phyloP scores from a whole-genome alignment of 2,797 vertebrate species.

The Lepilemur septentrionalis region DNA sequence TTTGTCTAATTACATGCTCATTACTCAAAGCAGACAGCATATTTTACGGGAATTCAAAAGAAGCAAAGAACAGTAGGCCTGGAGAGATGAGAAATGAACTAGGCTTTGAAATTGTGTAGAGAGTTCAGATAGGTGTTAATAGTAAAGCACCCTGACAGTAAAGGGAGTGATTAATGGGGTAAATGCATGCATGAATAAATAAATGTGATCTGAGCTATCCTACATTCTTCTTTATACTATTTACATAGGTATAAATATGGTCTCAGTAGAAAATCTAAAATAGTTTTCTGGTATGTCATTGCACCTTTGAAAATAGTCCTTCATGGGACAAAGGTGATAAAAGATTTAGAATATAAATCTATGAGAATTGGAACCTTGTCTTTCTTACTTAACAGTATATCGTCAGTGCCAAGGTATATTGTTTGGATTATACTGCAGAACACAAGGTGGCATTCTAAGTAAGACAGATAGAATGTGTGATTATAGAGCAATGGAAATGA shows the following conservation, averaged over 20 bases:
- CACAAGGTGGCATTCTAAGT: background rate
- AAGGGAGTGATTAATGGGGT: background rate
- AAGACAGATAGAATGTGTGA: background rate
- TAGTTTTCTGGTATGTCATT: background rate
- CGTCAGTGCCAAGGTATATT: background rate
- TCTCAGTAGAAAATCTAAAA: background rate
- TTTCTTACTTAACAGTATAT: background rate
- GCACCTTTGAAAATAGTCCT: background rate
- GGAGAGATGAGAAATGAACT: background rate
- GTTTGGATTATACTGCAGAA: background rate
- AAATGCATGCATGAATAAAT: background rate
- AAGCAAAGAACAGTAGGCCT: background rate
- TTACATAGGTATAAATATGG: background rate
- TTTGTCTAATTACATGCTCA: background rate
- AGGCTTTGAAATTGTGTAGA: background rate
- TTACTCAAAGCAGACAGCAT: background rate
- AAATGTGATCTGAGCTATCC: background rate
- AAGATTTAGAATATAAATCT: background rate
- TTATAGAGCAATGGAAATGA: background rate
- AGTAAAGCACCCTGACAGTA: background rate
- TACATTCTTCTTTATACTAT: background rate
- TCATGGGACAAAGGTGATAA: background rate
- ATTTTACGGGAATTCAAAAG: background rate
- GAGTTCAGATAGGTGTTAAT: background rate
- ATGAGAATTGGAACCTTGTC: background rate